Base-by-base conservation (phyloP, 2,113 vertebrate genomes). In the Excalfactoria chinensis region DNA sequence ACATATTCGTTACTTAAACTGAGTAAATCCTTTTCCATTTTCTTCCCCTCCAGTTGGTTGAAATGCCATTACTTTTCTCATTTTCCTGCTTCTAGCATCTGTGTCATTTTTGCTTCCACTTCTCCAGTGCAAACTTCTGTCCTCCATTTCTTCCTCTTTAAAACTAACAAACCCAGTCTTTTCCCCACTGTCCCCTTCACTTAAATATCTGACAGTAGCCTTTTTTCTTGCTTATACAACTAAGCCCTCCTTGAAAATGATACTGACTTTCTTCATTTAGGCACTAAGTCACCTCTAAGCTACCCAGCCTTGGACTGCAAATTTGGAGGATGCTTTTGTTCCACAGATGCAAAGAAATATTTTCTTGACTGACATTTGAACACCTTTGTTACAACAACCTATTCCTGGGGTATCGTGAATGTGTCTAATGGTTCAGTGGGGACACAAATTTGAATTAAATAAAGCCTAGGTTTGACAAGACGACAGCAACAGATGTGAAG, bases 11-110 rank as follows among this genome's bases (percentile, higher is more conserved):
- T 34, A 23, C 64, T 74, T 55, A 86, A 95, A 94, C 18, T 51
- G 26, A 95, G 11, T 75, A 80, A 76, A 93, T 81, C 17, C 16
- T 59, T 72, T 91, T 79, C 34, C 13, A 35, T 26, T 72, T 84
- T 74, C 35, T 84, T 86, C 26, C 11, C 49, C 46, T 72, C 55
- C 7, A 23, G 46, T 8, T 90, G 64, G 55, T 48, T 83, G 59
- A 89, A 93, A 89, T n/a, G 53, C 89, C 66, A 68, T 17, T 55
- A 44, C 30, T 62, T 88, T 91, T 88, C 76, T 71, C 72, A 68
- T 37, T 64, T 88, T 82, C 41, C 37, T 75, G 12, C 48, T 76
- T 88, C 71, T 66, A 89, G 75, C 26, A 26, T 51, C 66, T 59
- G 11, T 49, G n/a, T 44, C 34, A 40, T 0, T 77, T 89, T 73